Conservation (phyloP, 2,113 vertebrate genomes). For the Balaeniceps rex region DNA sequence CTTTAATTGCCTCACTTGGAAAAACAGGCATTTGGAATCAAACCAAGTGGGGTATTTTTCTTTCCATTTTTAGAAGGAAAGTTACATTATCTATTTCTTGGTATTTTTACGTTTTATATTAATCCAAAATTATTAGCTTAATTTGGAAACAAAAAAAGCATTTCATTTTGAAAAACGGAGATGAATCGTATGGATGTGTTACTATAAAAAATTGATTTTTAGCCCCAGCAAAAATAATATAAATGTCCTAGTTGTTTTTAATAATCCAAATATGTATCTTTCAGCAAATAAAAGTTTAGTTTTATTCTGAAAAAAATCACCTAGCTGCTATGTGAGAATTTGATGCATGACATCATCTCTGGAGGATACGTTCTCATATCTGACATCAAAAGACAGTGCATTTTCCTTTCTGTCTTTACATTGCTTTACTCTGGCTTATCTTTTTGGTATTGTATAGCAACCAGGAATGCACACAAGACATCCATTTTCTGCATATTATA, state of each 20-base stretch:
- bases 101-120: not conserved
- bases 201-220: not conserved
- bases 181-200: accelerated
- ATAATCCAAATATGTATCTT: not conserved
- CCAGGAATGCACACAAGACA: not conserved
- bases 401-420: not conserved
- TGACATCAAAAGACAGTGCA: not conserved
- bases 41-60: not conserved
- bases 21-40: not conserved
- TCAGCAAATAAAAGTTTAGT: not conserved
- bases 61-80: not conserved
- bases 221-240: not conserved
- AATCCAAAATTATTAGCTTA: not conserved
- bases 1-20: not conserved
- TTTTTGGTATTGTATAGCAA: not conserved
- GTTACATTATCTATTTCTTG: not conserved
- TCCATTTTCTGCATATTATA: not conserved
- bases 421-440: not conserved
- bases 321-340: not conserved
- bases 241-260: not conserved
- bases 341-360: not conserved
- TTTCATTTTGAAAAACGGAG: not conserved
- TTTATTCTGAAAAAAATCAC: not conserved
- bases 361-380: not conserved
- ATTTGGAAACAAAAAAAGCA: not conserved